Percentiles rank a stretch among this genome's conserved stretches.
These are phyloP conservation scores for Hemitrygon akajei DNA, from an alignment of 2,797 vertebrate species.

Conservation along the genomic window DNA sequence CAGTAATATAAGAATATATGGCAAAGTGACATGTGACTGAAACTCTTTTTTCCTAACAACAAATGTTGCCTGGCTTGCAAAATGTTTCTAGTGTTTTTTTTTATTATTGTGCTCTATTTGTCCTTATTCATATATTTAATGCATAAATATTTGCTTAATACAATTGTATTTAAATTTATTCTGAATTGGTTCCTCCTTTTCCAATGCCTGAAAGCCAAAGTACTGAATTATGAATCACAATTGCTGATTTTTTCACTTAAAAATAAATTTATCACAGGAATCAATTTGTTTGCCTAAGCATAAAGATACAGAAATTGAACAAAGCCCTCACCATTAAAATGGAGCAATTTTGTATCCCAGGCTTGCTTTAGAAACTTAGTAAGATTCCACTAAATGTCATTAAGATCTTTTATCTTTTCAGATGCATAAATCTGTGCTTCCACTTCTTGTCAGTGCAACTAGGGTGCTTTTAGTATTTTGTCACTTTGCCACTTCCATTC, in stretches of 20 bases:
- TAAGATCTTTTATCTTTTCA: slow-evolving; percentile 6
- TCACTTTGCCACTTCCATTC: not conserved
- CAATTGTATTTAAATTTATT: not conserved
- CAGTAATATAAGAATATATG: not conserved
- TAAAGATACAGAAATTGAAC: not conserved
- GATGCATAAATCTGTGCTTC: slow-evolving; percentile 7
- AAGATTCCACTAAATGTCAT: not conserved
- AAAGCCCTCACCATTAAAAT: slow-evolving; percentile 15
- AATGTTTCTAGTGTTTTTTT: too few relatives aligned
- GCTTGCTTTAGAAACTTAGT: not conserved
- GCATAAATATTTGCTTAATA: slow-evolving; percentile 11
- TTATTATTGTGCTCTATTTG: too few relatives aligned
- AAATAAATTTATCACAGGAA: not conserved
- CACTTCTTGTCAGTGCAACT: not conserved
- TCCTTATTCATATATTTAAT: not conserved
- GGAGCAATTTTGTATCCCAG: not conserved
- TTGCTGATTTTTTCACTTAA: slow-evolving; percentile 6
- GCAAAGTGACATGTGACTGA: not conserved
- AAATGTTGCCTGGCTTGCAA: too few relatives aligned
- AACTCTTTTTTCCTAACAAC: too few relatives aligned
- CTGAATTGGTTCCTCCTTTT: not conserved
- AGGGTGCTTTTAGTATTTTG: not conserved
- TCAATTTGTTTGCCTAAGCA: slow-evolving; percentile 15
- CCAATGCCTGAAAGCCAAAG: not conserved
- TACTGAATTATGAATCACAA: not conserved